Evolutionary conservation across 2,888 invertebrate species (phyloP), one percentile per base, ranked within the genome.

Genomic region (Cataglyphis albicans): DNA sequence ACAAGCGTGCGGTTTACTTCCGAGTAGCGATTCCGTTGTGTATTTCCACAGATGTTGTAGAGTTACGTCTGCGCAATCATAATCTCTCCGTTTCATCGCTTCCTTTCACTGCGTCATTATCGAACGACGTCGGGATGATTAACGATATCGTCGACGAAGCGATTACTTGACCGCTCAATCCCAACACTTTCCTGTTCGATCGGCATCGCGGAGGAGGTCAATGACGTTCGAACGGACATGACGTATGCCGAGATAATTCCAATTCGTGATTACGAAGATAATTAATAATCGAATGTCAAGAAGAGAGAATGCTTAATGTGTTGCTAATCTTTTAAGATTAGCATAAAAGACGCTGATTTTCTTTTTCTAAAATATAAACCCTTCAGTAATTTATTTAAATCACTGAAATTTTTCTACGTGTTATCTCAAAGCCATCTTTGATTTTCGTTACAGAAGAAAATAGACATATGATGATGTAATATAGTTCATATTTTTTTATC

Each of bases 41-140:
- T 61, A 38, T 15, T 7, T 29, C n/a, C 25, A 29, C 5, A 18
- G 25, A n/a, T 25, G 35, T 44, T 55, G 29, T 76, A 55, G 48
- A 48, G 18, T 48, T 48, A 35, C 55, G 25, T 61, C 18, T 32
- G 35, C 15, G 76, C 55, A 76, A 76, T 67, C 52, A n/a, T 38
- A 67, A 59, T 52, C 55, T 57, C 21, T 75, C 70, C 64, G 52
- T 55, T 83, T 52, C 72, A 12, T 52, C 38, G 68, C 41, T 64
- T 81, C 61, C 68, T 35, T 29, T 29, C 61, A 80, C 81, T 63
- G 63, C 76, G 83, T 83, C 89, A 84, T 67, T 76, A 64, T 75
- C 81, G 41, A 7, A 44, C 57, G 57, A 48, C 57, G 57, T 57
- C 41, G 32, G 4, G 55, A 76, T 64, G 78, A 81, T 81, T 80